A percentile compares a stretch with the other conserved stretches of the same genome.
Conservation (phyloP, 2,888 invertebrate species). For the Crepidodera aurea region DNA sequence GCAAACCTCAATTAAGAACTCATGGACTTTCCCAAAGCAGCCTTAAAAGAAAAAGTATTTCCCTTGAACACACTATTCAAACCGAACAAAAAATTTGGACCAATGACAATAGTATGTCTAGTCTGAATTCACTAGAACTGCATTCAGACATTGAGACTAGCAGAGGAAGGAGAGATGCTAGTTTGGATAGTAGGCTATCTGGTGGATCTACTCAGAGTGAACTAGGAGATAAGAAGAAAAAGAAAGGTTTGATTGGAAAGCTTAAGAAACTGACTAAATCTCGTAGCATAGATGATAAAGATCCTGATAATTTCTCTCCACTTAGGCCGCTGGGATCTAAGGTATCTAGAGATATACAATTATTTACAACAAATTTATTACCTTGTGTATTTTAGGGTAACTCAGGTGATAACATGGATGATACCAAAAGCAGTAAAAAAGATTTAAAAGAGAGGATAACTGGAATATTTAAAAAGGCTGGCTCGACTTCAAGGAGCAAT, state of each 20-base stretch:
- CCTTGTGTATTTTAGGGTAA: constrained; percentile 63
- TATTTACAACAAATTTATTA: background rate
- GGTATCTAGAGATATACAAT: constrained; percentile 50
- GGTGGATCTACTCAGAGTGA: constrained; percentile 88
- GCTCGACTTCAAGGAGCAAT: constrained; percentile 71
- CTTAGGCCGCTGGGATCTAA: constrained; percentile 63
- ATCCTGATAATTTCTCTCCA: constrained; percentile 57
- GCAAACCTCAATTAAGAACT: constrained; percentile 39
- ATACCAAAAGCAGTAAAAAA: constrained; percentile 71
- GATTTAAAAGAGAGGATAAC: constrained; percentile 82
- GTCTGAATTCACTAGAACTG: constrained; percentile 73
- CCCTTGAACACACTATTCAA: constrained; percentile 73
- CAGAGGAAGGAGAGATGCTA: constrained; percentile 75
- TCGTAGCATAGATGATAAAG: constrained; percentile 78
- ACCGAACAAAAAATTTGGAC: constrained; percentile 79
- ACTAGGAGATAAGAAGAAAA: constrained; percentile 75
- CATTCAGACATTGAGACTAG: constrained; percentile 65
- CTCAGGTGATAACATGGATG: constrained; percentile 77
- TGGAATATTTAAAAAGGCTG: constrained; percentile 81
- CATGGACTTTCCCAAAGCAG: constrained; percentile 58
- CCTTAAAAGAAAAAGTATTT: constrained; percentile 74
- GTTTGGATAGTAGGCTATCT: constrained; percentile 84
- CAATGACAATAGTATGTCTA: constrained; percentile 83
- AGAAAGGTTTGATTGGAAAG: constrained; percentile 83
- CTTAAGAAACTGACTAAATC: constrained; percentile 86